Percentiles rank a stretch among this genome's conserved stretches.
phyloP scores from a whole-genome alignment of 2,797 vertebrate species.

The Amniataba percoides region DNA sequence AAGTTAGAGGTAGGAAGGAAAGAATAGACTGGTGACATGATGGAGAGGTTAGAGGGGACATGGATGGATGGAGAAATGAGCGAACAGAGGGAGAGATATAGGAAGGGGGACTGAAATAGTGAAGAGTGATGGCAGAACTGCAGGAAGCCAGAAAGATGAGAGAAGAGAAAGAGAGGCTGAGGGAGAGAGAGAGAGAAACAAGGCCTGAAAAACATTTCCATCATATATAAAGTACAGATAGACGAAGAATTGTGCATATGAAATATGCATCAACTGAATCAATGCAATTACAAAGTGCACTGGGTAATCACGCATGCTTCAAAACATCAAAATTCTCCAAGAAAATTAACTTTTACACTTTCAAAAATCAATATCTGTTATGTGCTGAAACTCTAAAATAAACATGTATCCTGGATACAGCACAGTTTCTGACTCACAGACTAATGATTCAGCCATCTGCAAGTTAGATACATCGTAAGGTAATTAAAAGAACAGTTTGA shows the following conservation, averaged over 20 bases:
- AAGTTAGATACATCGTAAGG: background rate
- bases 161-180: background rate
- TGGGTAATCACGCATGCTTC: background rate
- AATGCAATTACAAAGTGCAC: background rate
- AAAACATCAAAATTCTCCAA: background rate
- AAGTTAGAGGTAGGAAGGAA: conserved; percentile 57
- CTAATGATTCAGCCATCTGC: background rate
- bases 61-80: conserved; percentile 52
- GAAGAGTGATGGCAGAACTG: conserved; percentile 41
- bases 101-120: conserved; percentile 43
- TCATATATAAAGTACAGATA: conserved; percentile 27
- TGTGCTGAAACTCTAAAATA: background rate
- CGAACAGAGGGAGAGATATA: conserved; percentile 26
- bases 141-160: background rate
- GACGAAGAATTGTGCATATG: background rate
- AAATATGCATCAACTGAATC: conserved; percentile 3
- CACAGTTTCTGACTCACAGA: background rate
- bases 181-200: background rate
- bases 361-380: background rate
- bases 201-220: conserved; percentile 15
- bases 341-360: background rate
- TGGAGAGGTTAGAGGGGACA: conserved; percentile 49
- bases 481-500: background rate
- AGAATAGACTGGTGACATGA: conserved; percentile 60
- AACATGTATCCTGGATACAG: background rate